Conservation (phyloP, 2,797 vertebrate species). For the Florisuga fusca region DNA sequence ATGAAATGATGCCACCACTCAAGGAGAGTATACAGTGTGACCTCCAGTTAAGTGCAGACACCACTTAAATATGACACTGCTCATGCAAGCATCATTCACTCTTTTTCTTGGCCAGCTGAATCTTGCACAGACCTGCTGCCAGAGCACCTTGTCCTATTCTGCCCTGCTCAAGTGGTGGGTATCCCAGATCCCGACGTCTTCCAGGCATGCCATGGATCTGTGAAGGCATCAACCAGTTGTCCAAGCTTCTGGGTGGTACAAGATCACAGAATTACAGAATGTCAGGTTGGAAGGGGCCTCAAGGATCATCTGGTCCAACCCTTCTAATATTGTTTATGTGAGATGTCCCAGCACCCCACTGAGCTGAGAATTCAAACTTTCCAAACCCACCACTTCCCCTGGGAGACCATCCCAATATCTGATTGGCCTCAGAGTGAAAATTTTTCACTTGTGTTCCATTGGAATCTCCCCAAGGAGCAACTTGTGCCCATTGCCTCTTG, state of each 20-base stretch:
- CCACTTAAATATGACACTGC: neutral
- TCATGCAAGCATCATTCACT: neutral
- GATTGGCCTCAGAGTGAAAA: too few relatives aligned
- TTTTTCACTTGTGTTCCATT: too few relatives aligned
- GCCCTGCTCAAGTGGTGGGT: neutral
- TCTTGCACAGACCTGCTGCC: neutral
- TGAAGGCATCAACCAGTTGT: neutral
- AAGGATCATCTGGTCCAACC: too few relatives aligned
- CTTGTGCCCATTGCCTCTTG: too few relatives aligned
- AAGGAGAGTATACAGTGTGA: neutral
- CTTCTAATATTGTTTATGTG: too few relatives aligned
- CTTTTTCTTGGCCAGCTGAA: neutral
- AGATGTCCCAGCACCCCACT: too few relatives aligned
- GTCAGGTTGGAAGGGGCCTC: too few relatives aligned
- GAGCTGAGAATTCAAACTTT: too few relatives aligned
- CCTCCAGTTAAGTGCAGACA: slow-evolving; percentile 41
- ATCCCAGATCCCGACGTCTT: neutral
- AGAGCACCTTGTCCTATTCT: neutral
- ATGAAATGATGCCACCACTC: slow-evolving; percentile 54
- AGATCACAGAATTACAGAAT: neutral
- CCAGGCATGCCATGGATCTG: neutral
- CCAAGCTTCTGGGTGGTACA: neutral
- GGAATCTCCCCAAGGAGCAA: too few relatives aligned
- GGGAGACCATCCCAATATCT: too few relatives aligned
- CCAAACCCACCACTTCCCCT: too few relatives aligned